Conservation (phyloP, 2,888 invertebrate species). For the Sialis fuliginosa region DNA sequence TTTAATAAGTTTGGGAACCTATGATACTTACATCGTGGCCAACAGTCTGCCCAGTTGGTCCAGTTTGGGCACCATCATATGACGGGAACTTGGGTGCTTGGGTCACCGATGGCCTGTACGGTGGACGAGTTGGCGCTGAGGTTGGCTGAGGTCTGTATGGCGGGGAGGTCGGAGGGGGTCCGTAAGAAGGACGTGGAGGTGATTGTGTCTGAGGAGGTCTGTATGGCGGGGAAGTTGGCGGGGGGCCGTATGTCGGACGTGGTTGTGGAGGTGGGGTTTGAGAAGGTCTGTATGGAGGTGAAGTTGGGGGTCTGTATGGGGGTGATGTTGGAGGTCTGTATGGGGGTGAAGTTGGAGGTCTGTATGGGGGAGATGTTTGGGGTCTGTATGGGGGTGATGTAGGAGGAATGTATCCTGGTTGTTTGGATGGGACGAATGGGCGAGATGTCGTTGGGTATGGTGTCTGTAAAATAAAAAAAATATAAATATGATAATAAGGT, state of each 20-base stretch:
- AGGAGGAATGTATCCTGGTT: slow-evolving; percentile 17
- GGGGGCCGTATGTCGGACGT: slow-evolving; percentile 8
- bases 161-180: slow-evolving; percentile 9
- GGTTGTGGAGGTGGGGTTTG: slow-evolving; percentile 7
- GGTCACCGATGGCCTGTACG: slow-evolving; percentile 7
- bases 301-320: slow-evolving; percentile 6
- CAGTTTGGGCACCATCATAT: slow-evolving; percentile 4
- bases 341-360: slow-evolving; percentile 9
- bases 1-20: too few species aligned
- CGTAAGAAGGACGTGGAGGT: slow-evolving; percentile 9
- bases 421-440: slow-evolving; percentile 12
- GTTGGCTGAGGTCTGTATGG: slow-evolving; percentile 5
- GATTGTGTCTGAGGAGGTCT: slow-evolving; percentile 6
- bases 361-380: slow-evolving; percentile 12
- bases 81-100: slow-evolving; percentile 6
- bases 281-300: slow-evolving; percentile 6
- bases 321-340: slow-evolving; percentile 10
- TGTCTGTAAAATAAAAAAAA: background rate
- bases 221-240: slow-evolving; percentile 4
- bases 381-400: slow-evolving; percentile 14
- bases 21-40: too few species aligned
- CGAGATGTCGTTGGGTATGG: background rate
- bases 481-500: slow-evolving; percentile 1
- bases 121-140: slow-evolving; percentile 6
- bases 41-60: background rate